phyloP scores from a whole-genome alignment of 2,797 vertebrate genomes.

The Agapornis canus region DNA sequence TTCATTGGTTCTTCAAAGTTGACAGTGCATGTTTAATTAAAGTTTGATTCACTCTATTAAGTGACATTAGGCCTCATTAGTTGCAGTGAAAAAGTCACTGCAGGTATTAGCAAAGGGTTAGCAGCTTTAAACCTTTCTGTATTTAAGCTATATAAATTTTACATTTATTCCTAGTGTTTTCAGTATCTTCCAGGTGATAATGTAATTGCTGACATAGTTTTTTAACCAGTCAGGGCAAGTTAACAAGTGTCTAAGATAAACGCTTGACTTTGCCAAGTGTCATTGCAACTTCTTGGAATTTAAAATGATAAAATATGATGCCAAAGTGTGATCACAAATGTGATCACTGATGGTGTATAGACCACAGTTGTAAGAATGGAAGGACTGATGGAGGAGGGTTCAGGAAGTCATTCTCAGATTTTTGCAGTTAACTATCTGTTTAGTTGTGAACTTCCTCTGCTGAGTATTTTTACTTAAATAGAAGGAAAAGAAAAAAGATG shows the following conservation, averaged over 20 bases:
- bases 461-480: neutral
- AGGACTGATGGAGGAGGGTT: neutral
- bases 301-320: neutral
- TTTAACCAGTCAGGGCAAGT: neutral
- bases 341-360: neutral
- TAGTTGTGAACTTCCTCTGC: neutral
- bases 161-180: neutral
- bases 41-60: neutral
- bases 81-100: neutral
- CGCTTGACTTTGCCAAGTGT: neutral
- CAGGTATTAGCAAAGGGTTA: neutral
- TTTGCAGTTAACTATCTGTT: neutral
- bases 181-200: neutral
- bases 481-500: neutral
- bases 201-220: neutral
- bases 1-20: neutral
- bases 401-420: neutral
- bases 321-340: neutral
- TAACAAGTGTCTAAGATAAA: neutral
- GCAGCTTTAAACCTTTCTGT: neutral
- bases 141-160: neutral
- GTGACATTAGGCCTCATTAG: neutral
- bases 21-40: neutral
- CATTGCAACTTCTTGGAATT: neutral
- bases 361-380: neutral